A percentile compares a stretch with the other conserved stretches of the same genome.
These are phyloP conservation scores for Corticium candelabrum DNA, from an alignment of 37 sponge, comb jelly and placozoan genomes.

Conservation along the genomic window DNA sequence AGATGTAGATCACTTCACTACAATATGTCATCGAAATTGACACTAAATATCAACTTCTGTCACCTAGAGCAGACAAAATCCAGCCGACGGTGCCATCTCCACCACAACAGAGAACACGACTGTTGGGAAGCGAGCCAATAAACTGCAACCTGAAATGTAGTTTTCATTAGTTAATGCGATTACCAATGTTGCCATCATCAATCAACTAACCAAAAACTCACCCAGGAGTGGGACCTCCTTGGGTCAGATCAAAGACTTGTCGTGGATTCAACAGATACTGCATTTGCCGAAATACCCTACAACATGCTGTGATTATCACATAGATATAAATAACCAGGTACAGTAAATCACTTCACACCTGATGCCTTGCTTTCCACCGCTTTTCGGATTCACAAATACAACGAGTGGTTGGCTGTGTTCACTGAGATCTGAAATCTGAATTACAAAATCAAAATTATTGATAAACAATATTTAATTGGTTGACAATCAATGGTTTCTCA, in stretches of 20 bases:
- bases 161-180: no score
- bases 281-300: not conserved
- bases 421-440: no score
- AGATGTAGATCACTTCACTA: no score
- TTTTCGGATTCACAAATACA: conserved; percentile 14
- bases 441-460: no score
- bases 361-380: conserved; percentile 10
- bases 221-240: conserved; percentile 12
- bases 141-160: not conserved
- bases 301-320: not conserved
- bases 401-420: conserved; percentile 3
- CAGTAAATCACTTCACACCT: not conserved
- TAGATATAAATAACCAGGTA: not conserved
- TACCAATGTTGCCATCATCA: no score
- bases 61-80: not conserved
- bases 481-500: no score
- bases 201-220: no score
- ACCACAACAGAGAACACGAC: conserved; percentile 9
- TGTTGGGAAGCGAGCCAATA: not conserved
- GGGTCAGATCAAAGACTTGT: not conserved
- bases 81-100: conserved; percentile 12
- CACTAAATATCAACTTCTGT: no score
- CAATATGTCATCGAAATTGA: no score
- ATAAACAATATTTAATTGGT: no score
- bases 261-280: conserved; percentile 9